Percentiles rank a stretch among this genome's conserved stretches.
These are phyloP conservation scores for Octodonta nipae DNA, from an alignment of 2,888 invertebrate genomes.

Conservation along the genomic window DNA sequence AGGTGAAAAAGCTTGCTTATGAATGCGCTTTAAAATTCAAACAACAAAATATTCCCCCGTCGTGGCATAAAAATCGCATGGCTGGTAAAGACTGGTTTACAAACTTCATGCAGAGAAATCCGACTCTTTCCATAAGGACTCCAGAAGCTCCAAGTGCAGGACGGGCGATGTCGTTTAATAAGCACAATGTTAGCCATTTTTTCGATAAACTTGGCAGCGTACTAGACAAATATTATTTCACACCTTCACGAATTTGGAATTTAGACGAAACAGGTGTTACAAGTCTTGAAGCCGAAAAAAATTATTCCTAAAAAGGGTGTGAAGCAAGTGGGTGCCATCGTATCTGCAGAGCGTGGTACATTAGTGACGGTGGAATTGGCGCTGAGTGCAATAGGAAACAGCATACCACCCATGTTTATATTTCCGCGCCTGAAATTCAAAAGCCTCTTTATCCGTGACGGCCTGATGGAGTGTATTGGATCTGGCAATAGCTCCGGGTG, in stretches of 20 bases:
- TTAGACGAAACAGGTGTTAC: constrained; percentile 2
- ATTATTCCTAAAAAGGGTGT: no score
- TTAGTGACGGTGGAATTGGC: constrained; percentile 18
- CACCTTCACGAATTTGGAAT: constrained; percentile 2
- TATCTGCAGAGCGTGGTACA: constrained; percentile 13
- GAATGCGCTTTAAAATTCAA: neutral
- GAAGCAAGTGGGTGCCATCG: no score
- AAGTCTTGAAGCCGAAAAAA: neutral
- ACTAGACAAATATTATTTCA: neutral
- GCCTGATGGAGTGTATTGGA: constrained; percentile 10
- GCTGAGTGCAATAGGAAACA: no score
- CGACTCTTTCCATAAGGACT: neutral
- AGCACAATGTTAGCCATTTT: neutral
- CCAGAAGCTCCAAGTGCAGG: neutral
- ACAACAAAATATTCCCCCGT: neutral
- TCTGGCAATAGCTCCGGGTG: constrained; percentile 13
- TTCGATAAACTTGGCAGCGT: neutral
- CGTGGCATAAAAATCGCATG: neutral
- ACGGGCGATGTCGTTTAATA: neutral
- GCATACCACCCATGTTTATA: constrained; percentile 22
- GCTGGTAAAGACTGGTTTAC: neutral
- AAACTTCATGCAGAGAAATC: neutral
- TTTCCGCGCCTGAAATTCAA: constrained; percentile 17
- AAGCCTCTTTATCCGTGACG: constrained; percentile 7
- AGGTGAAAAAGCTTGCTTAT: neutral